Evolutionary conservation across 1,140 invertebrate genomes (phyloP), one percentile per base, ranked within the genome.

Genomic region (Cardiocondyla obscurior): DNA sequence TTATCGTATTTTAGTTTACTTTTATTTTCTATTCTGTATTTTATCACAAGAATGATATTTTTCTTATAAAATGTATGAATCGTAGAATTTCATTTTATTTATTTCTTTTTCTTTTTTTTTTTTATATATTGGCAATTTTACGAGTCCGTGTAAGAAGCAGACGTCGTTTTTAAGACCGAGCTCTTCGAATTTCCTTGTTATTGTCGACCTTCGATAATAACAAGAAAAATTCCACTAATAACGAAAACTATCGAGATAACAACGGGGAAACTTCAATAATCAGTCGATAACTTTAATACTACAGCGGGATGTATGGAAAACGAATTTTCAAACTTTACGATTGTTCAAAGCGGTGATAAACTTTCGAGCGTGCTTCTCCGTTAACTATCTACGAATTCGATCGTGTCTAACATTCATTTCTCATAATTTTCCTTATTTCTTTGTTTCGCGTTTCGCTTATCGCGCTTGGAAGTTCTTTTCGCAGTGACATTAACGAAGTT

Each of bases 301-400:
- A 73, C 42, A 30, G 19, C 60, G 30, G 25, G 22, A 77, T 51
- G 16, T 67, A 79, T 67, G 62, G 74, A 60, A 74, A 74, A 74
- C n/a, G 55, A 39, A 79, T 67, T 65, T 67, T 67, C 46, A 39
- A 65, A 42, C 46, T 79, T 67, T 36, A 19, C 53, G 74, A 39
- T 53, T 53, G 22, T 42, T 19, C 30, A 53, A 67, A 77, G 22
- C 33, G 22, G 10, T 49, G 16, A 25, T 49, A 51, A 72, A 73
- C 51, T 74, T 82, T 28, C 36, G 16, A 49, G 51, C 6, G 44
- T 33, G 22, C 51, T 64, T 73, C 19, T 16, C 14, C 51, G 64
- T 86, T 69, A 82, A 49, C 57, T 46, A 36, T 86, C 58, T n/a
- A 39, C n/a, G 51, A 81, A 85, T 82, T 42, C 30, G 28, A 67